Evolutionary conservation across 2,797 vertebrate species (phyloP).

Genomic region (Gallinago stenura): DNA sequence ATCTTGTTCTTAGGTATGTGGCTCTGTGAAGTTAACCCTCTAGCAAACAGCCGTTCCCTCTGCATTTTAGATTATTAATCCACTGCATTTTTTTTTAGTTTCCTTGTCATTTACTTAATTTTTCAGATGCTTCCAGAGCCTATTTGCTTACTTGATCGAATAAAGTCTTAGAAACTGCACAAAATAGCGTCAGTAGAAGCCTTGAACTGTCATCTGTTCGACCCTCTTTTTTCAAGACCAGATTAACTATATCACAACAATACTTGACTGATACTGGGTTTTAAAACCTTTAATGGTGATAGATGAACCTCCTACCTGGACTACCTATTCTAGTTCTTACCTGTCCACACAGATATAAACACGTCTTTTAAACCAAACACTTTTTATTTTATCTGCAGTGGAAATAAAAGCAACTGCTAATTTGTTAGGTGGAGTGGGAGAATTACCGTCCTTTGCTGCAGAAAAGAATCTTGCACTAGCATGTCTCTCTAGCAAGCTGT

Average conservation of each 20-base stretch:
- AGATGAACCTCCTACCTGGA: neutral
- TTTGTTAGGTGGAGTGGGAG: neutral
- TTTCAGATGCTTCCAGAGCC: neutral
- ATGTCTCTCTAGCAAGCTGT: neutral
- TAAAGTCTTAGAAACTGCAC: neutral
- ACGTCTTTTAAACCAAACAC: neutral
- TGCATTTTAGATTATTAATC: neutral
- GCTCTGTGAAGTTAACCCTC: neutral
- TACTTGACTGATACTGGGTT: neutral
- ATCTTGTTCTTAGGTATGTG: constrained; percentile 17
- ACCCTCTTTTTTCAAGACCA: neutral
- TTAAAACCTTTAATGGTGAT: neutral
- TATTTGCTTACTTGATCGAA: neutral
- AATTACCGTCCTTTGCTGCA: neutral
- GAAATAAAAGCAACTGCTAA: neutral
- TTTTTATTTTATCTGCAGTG: neutral
- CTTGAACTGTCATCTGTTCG: neutral
- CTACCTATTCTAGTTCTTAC: neutral
- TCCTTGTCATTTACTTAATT: neutral
- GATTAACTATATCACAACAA: neutral
- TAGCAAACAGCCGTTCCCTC: rapidly evolving
- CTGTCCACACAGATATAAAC: neutral
- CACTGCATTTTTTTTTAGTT: neutral
- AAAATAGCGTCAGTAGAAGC: neutral
- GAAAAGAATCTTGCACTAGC: neutral